A percentile compares a stretch with the other conserved stretches of the same genome.
Conservation (phyloP, 2,113 vertebrate species). For the Pachycephala philippinensis region DNA sequence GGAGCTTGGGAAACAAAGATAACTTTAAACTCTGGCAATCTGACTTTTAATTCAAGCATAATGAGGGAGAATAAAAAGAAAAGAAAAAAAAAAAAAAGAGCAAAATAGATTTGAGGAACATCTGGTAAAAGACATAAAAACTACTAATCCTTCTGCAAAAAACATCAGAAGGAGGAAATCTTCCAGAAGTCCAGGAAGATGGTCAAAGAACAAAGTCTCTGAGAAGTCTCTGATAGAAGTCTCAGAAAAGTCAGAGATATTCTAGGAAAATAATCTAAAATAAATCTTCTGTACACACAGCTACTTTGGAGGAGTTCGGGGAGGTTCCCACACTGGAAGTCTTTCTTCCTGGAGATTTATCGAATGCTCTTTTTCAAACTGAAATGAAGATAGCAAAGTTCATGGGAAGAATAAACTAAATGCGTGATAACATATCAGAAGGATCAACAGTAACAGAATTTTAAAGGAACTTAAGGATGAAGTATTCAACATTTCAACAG, state of each 20-base stretch:
- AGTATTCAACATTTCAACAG: neutral
- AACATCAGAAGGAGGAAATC: neutral
- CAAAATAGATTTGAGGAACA: neutral
- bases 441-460: neutral
- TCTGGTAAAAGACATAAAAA: neutral
- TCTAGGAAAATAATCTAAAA: neutral
- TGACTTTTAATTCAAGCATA: conserved; percentile 18
- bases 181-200: neutral
- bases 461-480: neutral
- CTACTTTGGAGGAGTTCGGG: neutral
- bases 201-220: conserved; percentile 2
- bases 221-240: neutral
- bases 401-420: neutral
- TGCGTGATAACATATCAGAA: neutral
- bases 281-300: neutral
- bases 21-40: neutral
- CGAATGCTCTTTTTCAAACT: neutral
- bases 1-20: neutral
- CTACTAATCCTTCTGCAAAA: conserved; percentile 16
- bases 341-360: neutral
- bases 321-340: neutral
- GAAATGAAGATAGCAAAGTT: neutral
- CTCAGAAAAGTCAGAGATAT: neutral
- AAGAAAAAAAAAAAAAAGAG: no score
- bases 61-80: neutral